These are phyloP conservation scores for Rhynchotus rufescens DNA, from an alignment of 2,797 vertebrate genomes.

Conservation along the genomic window DNA sequence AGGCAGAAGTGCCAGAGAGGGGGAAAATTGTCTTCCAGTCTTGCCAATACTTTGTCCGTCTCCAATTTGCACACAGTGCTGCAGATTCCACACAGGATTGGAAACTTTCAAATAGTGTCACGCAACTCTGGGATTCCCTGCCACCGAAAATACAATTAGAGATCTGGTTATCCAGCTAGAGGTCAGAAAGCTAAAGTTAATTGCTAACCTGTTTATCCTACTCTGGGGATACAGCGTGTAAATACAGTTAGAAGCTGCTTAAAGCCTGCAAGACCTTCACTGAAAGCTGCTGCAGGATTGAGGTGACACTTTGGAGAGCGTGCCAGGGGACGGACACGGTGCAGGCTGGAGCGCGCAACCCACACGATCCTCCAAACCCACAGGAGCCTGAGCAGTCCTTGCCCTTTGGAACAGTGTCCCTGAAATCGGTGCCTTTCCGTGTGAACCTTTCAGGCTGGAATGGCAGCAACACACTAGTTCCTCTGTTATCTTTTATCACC, in stretches of 20 bases:
- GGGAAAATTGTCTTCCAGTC: background rate
- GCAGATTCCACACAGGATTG: background rate
- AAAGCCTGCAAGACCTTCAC: constrained; percentile 55
- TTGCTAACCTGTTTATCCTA: constrained; percentile 77
- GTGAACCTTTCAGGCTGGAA: constrained; percentile 4
- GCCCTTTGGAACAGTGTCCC: background rate
- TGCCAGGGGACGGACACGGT: background rate
- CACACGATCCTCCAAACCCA: background rate
- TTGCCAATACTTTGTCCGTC: background rate
- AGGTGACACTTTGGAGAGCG: background rate
- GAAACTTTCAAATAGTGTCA: constrained; percentile 45
- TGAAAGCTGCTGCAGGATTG: constrained; percentile 51
- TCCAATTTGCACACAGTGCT: background rate
- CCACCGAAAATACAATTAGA: constrained; percentile 73
- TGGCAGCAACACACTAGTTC: background rate
- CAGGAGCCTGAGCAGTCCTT: constrained; percentile 17
- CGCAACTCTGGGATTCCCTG: constrained; percentile 62
- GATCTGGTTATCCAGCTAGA: constrained; percentile 73
- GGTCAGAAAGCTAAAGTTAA: constrained; percentile 74
- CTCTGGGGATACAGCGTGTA: constrained; percentile 70
- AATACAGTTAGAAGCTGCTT: constrained; percentile 67
- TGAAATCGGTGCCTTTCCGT: constrained; percentile 57
- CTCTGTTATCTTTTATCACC: background rate
- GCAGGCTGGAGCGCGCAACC: accelerated
- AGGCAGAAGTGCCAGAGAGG: background rate